Evolutionary conservation across 2,888 invertebrate genomes (phyloP), one percentile per base, ranked within the genome.

Genomic region (Ecliptopera silaceata): DNA sequence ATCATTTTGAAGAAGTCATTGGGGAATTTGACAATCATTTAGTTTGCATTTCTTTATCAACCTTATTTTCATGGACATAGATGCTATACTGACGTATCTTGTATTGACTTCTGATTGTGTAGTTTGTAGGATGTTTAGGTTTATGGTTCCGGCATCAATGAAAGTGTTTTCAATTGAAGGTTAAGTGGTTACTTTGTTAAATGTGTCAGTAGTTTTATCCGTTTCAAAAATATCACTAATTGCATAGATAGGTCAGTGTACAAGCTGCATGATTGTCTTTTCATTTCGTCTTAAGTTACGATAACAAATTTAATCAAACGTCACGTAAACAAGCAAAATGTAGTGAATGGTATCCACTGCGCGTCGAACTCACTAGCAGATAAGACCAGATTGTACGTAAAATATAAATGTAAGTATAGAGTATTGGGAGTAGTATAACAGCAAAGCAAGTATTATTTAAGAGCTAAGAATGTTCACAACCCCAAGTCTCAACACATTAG

Each of bases 141-240:
- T 54, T 44, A 43, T 44, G 10, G 51, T 56, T 59, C 59, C 55
- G 56, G 51, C 31, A 56, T 51, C 29, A 49, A 59, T 59, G 55
- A 61, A 61, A 63, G 60, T 61, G 55, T 48, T 49, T 51, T 43
- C 12, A 38, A 46, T 55, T 57, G 59, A 63, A 63, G 60, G 63
- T 56, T 39, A 56, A 41, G 31, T 41, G 41, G 36, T 41, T 59
- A 45, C 49, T 55, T 50, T 29, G 34, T 26, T 45, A 45, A 45
- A 18, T 50, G 47, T 55, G 49, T 44, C 56, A 49, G 50, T 46
- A 50, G 36, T 41, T 46, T 52, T 52, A 45, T 44, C 13, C 18
- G 39, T 17, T 39, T 6, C 39, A 12, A 44, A 41, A 41, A 42
- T 26, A 39, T 15, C 36, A 15, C 3, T 8, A 29, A 18, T 44